A percentile compares a stretch with the other conserved stretches of the same genome.
Conservation (phyloP, 2,797 vertebrate species). For the Chelidonichthys spinosus region DNA sequence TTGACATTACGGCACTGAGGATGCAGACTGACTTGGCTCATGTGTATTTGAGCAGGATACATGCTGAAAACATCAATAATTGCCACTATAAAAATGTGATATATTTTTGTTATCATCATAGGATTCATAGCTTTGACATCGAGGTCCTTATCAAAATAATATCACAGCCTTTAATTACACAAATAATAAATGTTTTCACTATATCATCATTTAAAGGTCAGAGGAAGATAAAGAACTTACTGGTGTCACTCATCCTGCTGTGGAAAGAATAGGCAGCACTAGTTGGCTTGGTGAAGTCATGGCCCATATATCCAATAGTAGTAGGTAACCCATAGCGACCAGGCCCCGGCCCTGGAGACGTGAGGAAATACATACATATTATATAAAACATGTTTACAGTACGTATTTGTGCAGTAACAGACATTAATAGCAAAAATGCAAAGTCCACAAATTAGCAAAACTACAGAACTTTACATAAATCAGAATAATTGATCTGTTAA, state of each 20-base stretch:
- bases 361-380: background rate
- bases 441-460: background rate
- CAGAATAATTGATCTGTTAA: background rate
- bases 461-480: background rate
- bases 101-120: background rate
- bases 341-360: conserved; percentile 85
- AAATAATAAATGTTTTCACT: background rate
- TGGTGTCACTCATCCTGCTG: conserved; percentile 77
- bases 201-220: background rate
- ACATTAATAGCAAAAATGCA: background rate
- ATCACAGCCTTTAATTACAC: background rate
- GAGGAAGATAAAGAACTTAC: conserved; percentile 68
- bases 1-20: conserved; percentile 27
- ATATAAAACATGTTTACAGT: conserved; percentile 11
- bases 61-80: background rate
- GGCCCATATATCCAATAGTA: conserved; percentile 85
- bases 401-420: background rate
- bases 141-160: background rate
- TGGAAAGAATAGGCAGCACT: conserved; percentile 87
- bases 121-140: background rate
- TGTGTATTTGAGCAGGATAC: conserved; percentile 8
- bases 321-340: conserved; percentile 86
- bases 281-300: conserved; percentile 85
- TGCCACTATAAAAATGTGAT: background rate
- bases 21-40: background rate